Conservation (phyloP, 2,113 vertebrate genomes). For the Ciconia stormi region DNA sequence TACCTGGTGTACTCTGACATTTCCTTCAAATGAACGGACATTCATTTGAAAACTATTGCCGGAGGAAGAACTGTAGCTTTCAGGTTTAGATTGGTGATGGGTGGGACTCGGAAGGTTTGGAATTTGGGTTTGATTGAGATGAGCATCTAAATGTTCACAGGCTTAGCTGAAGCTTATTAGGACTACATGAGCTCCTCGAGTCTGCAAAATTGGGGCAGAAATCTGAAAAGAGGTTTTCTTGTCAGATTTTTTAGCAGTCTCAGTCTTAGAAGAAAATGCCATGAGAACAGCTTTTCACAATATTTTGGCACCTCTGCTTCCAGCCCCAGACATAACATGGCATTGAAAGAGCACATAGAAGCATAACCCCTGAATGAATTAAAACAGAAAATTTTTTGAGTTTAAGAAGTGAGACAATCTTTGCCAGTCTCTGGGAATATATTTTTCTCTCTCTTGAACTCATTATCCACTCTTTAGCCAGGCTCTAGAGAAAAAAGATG, state of each 20-base stretch:
- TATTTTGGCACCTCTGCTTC: conserved; percentile 40
- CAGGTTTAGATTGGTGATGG: neutral
- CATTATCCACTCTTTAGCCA: neutral
- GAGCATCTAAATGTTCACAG: neutral
- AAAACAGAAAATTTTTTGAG: neutral
- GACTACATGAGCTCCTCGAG: neutral
- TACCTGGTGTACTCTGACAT: neutral
- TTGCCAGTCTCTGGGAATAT: neutral
- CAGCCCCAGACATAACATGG: neutral
- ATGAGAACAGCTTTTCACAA: conserved; percentile 20
- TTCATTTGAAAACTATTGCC: conserved; percentile 4
- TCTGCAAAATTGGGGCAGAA: conserved; percentile 9
- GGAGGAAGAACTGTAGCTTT: neutral
- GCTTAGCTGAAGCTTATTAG: neutral
- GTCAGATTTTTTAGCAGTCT: conserved; percentile 10
- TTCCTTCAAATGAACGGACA: neutral
- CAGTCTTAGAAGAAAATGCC: conserved; percentile 26
- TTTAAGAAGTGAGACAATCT: neutral
- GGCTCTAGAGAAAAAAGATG: neutral
- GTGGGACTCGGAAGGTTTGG: neutral
- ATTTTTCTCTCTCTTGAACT: neutral
- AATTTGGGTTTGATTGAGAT: neutral
- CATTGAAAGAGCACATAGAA: neutral
- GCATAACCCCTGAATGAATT: neutral
- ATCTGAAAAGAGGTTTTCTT: conserved; percentile 1